Evolutionary conservation across 2,797 vertebrate genomes (phyloP).

Genomic region (Cyclopterus lumpus): DNA sequence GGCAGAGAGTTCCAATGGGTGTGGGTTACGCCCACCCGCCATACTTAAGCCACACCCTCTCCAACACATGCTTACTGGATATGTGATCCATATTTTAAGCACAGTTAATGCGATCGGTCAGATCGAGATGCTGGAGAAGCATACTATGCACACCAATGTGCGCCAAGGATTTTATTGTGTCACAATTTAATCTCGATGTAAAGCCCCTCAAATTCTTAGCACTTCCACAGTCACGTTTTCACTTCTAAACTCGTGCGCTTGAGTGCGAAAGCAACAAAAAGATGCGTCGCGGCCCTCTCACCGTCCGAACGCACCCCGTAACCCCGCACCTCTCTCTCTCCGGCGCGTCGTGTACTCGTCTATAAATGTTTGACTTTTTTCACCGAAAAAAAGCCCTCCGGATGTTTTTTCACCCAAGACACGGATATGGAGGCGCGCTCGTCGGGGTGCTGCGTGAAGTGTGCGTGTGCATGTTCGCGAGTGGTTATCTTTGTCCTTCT

Average conservation of each 20-base stretch:
- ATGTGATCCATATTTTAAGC: neutral
- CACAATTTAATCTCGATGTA: slow-evolving; percentile 10
- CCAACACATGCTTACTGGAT: no score
- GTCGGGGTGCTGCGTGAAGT: slow-evolving; percentile 13
- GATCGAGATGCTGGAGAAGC: neutral
- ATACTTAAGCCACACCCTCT: neutral
- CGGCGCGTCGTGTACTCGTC: slow-evolving; percentile 27
- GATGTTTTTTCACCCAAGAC: slow-evolving; percentile 58
- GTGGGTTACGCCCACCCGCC: no score
- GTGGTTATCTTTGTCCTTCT: slow-evolving; percentile 71
- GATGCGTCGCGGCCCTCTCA: slow-evolving; percentile 35
- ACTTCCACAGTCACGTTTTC: slow-evolving; percentile 22
- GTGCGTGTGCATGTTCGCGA: slow-evolving; percentile 19
- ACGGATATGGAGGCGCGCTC: slow-evolving; percentile 48
- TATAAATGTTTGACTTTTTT: slow-evolving; percentile 49
- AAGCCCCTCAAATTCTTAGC: slow-evolving; percentile 14
- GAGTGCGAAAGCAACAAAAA: slow-evolving; percentile 26
- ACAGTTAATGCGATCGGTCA: neutral
- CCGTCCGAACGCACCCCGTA: no score
- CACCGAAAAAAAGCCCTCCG: slow-evolving; percentile 49
- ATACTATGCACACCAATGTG: neutral
- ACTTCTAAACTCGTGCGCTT: slow-evolving; percentile 23
- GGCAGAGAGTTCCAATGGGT: no score
- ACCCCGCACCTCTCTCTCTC: no score
- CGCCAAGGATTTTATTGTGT: neutral